These are phyloP conservation scores for Scytalopus superciliaris DNA, from an alignment of 2,113 vertebrate genomes.

Conservation along the genomic window DNA sequence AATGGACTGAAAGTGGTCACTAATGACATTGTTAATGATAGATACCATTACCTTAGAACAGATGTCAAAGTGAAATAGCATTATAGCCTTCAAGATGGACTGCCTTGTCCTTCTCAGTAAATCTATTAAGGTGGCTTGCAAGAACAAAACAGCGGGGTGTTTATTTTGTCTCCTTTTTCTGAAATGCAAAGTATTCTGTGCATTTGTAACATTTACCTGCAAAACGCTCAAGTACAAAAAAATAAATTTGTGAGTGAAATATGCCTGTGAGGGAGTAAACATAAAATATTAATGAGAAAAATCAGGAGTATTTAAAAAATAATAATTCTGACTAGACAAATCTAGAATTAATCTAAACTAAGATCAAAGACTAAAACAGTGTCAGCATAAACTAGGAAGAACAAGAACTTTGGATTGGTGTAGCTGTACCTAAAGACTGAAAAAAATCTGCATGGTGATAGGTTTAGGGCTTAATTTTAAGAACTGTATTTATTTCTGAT, in stretches of 20 bases:
- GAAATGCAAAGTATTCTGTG: constrained; percentile 5
- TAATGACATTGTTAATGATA: constrained; percentile 75
- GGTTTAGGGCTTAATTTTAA: not conserved
- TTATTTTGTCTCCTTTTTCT: constrained; percentile 17
- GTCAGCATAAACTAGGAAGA: not conserved
- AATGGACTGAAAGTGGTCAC: constrained; percentile 65
- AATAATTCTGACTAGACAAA: not conserved
- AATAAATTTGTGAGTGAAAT: not conserved
- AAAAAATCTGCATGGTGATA: not conserved
- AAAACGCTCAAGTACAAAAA: not conserved
- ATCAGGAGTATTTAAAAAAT: not conserved
- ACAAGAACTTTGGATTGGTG: not conserved
- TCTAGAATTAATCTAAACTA: not conserved
- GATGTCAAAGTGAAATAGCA: constrained; percentile 62
- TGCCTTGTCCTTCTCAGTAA: constrained; percentile 52
- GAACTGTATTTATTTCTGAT: not conserved
- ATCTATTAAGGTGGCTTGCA: constrained; percentile 42
- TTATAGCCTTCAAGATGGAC: constrained; percentile 65
- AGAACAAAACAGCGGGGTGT: constrained; percentile 14
- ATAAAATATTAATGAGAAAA: not conserved
- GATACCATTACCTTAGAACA: constrained; percentile 69
- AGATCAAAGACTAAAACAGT: not conserved
- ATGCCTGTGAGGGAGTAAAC: not conserved
- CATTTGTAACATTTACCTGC: not conserved
- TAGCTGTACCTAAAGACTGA: not conserved